Evolutionary conservation across 1,140 invertebrate genomes (phyloP), one percentile per base, ranked within the genome.

Genomic region (Drosophila arizonae): DNA sequence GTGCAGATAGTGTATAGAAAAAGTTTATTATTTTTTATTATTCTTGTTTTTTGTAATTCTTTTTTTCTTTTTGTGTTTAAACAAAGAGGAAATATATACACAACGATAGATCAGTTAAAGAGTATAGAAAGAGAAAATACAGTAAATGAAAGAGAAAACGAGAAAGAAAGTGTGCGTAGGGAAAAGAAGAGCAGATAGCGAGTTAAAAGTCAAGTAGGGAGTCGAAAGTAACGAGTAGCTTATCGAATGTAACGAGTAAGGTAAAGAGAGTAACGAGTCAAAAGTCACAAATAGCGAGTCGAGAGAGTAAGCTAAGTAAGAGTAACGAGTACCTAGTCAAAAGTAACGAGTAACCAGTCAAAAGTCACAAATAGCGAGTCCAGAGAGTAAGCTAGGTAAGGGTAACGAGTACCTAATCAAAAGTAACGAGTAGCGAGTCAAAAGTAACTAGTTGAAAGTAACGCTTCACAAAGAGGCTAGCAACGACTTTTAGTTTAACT

Each of bases 401-500:
- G 24, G 46, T 48, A 9, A 21, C 46, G 0, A n/a, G 39, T 41
- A 30, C 30, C 21, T 41, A 58, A 10, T 43, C 33, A 33, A 33
- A 0, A 33, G 30, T 50, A 26, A 50, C 46, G 11, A 41, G 11
- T 51, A 57, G 52, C 30, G 46, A 58, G 13, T 43, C 33, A 33
- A 33, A 33, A 33, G 33, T 50, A 26, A 50, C 48, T 9, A 9
- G 58, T 43, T 10, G 13, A 15, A 4, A 68, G 28, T 48, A 15
- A 39, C 13, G 79, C 81, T 86, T 86, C 80, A 86, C 74, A 78
- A 86, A 81, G 77, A 76, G 75, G 78, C 79, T 86, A 87, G 76
- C 55, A 79, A 87, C 78, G 81, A 86, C 82, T 87, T 78, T 39
- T 17, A 81, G 64, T 81, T 87, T 81, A 72, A 76, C 82, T 86